Percentiles rank a stretch among this genome's conserved stretches.
Evolutionary conservation across 2,888 invertebrate species (phyloP).

Genomic region (Leptopilina syphax): DNA sequence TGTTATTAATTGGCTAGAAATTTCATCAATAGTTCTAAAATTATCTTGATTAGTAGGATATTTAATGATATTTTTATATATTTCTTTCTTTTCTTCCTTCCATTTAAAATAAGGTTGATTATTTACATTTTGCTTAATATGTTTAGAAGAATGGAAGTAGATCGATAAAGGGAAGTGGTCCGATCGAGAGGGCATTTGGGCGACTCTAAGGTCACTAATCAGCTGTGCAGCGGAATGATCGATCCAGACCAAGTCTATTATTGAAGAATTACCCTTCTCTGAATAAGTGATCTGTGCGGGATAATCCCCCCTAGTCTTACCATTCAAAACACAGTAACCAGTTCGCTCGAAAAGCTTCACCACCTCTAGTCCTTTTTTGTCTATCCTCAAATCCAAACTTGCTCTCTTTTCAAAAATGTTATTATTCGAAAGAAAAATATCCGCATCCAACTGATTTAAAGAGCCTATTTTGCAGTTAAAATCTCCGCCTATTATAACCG

Average conservation of each 20-base stretch:
- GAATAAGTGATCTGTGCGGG: conserved; percentile 8
- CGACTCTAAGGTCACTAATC: background rate
- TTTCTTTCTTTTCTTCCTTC: background rate
- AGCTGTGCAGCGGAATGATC: background rate
- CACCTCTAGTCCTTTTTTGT: background rate
- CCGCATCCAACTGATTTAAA: background rate
- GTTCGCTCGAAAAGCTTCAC: background rate
- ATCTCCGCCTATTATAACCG: background rate
- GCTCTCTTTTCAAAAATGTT: background rate
- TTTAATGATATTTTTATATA: conserved; percentile 1
- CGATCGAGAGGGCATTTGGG: background rate
- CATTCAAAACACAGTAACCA: conserved; percentile 2
- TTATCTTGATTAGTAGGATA: background rate
- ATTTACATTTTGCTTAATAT: background rate
- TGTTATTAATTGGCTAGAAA: background rate
- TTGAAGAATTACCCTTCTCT: conserved; percentile 11
- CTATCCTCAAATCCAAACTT: background rate
- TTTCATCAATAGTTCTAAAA: background rate
- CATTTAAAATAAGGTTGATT: background rate
- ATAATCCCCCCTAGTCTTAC: background rate
- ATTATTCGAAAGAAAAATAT: background rate
- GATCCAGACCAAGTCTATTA: background rate
- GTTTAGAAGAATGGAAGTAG: background rate
- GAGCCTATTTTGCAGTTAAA: background rate
- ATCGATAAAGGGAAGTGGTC: conserved; percentile 5